Evolutionary conservation across 1,140 invertebrate genomes (phyloP), one percentile per base, ranked within the genome.

Genomic region (Drosophila truncata): DNA sequence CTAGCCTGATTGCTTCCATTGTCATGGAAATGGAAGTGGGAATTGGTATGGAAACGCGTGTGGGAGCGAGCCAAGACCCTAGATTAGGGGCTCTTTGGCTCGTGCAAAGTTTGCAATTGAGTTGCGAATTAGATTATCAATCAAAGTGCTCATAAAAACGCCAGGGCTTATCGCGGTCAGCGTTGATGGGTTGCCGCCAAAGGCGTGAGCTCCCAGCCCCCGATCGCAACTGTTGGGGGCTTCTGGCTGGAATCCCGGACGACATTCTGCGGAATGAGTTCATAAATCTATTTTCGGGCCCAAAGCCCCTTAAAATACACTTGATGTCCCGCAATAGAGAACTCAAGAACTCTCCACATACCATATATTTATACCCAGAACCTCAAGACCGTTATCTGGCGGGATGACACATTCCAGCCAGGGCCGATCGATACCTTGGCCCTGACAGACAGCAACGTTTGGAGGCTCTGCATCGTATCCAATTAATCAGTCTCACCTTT

Each of bases 261-360:
- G 39, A 59, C 61, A 52, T 50, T 44, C 54, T 11, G 9, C 6
- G 18, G 18, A 39, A 61, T 78, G 74, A 62, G 76, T 63, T 78
- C 76, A 78, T 78, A 78, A 78, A 78, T 78, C 75, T 78, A 78
- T 78, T 78, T 78, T 78, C 41, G 18, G 42, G 6, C 18, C 18
- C 42, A 46, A 70, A 41, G 47, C 66, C 66, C 62, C 49, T 67
- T 47, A 27, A 35, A 67, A 54, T 46, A 67, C 70, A 73, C 69
- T 72, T 72, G 70, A 73, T 60, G 70, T 35, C 29, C 65, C 33
- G 33, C 50, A 57, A 55, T 55, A 47, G 49, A 6, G 10, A 50
- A 50, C 47, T 50, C 35, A 11, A 73, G 44, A 73, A 55, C 33
- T 55, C 33, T 37, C 52, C 33, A 39, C 5, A 55, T n/a, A 55